Evolutionary conservation across 1,140 invertebrate species (phyloP).

Genomic region (Drosophila serrata): DNA sequence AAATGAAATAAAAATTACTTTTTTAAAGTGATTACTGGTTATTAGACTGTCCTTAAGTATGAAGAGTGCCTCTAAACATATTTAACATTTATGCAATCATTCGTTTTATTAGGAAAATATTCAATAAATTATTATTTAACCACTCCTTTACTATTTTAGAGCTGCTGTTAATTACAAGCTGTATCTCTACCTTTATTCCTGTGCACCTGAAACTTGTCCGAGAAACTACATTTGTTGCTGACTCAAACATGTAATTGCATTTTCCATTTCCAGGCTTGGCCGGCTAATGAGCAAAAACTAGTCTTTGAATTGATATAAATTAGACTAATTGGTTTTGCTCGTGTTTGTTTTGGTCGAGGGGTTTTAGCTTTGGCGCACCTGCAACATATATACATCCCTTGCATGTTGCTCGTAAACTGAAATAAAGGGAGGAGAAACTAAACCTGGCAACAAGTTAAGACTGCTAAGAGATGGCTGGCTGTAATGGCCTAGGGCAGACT

Average conservation of each 20-base stretch:
- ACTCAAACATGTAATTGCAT: constrained; percentile 23
- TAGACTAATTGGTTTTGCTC: constrained; percentile 59
- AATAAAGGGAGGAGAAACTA: constrained; percentile 2
- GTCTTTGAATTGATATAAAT: constrained; percentile 57
- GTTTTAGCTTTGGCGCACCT: constrained; percentile 2
- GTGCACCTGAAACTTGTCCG: background rate
- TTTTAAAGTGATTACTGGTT: background rate
- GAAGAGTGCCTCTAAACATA: background rate
- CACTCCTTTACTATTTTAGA: too few species aligned
- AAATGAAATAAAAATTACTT: background rate
- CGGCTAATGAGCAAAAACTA: constrained; percentile 52
- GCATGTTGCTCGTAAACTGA: constrained; percentile 2
- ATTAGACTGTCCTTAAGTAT: too few species aligned
- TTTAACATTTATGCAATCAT: background rate
- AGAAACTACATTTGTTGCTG: constrained; percentile 7
- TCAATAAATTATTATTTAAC: background rate
- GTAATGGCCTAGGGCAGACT: constrained; percentile 27
- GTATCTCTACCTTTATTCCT: background rate
- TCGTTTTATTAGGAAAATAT: background rate
- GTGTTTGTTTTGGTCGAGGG: constrained; percentile 33
- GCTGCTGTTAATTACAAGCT: too few species aligned
- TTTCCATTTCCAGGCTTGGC: constrained; percentile 22
- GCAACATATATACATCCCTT: background rate
- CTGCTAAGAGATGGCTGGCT: constrained; percentile 24
- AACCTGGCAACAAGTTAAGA: constrained; percentile 43